Base-by-base conservation (phyloP, 2,888 invertebrate genomes). In the Nycteola revayana region DNA sequence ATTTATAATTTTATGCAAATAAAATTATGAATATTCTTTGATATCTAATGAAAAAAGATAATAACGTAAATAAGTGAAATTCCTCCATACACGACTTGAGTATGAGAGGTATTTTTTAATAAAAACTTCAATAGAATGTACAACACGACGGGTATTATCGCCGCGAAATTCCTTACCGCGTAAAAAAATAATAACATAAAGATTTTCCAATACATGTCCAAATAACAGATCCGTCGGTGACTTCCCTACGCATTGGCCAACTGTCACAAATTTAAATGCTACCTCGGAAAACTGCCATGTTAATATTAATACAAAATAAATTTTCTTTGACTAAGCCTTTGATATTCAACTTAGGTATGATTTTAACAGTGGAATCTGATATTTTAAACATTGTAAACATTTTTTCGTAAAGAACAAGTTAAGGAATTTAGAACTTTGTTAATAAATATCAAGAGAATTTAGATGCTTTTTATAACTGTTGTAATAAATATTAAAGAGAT, bases 121-220 rank as follows among this genome's bases (percentile, higher is more conserved):
- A 80, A 79, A 76, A 80, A 80, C 71, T 73, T 79, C 72, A 69
- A 77, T 75, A 73, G 57, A 70, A 75, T 74, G 70, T 75, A 78
- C 70, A 69, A 55, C 55, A 64, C 60, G 78, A 75, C 67, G 74
- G 75, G 75, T 80, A 81, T 81, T 78, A 79, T 69, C 70, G 71
- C 60, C 57, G 56, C 66, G 66, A 73, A 76, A 75, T 80, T 75
- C 73, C 67, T 63, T 55, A 57, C 63, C 59, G 71, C 70, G 71
- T 76, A 77, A 77, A n/a, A n/a, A n/a, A n/a, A 82, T 82, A 83
- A 82, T 80, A 81, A 80, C 75, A 75, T 72, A 76, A 78, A 78
- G 70, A 78, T 78, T 81, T 75, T 79, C 75, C 76, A 81, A 80
- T 79, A 79, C 74, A 66, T 71, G 71, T 63, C 63, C 68, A 71